phyloP scores from a whole-genome alignment of 2,888 invertebrate species.

The Octodonta nipae region DNA sequence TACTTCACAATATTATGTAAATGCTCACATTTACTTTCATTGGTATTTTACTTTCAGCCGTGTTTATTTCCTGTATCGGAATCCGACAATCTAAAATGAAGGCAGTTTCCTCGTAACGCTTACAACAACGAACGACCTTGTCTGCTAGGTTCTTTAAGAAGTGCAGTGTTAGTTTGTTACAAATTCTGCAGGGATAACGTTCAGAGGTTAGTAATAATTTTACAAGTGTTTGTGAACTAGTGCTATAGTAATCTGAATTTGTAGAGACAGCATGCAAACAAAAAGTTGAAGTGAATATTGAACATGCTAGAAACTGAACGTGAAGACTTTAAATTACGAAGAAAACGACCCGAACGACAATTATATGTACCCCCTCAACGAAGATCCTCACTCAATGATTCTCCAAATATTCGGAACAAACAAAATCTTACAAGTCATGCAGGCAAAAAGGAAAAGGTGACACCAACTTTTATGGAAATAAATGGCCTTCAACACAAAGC shows the following conservation, averaged over 20 bases:
- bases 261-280: background rate
- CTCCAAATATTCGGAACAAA: conserved; percentile 10
- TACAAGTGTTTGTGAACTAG: too few relatives aligned
- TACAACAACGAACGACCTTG: background rate
- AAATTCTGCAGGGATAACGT: background rate
- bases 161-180: background rate
- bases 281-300: too few relatives aligned
- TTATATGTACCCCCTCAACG: conserved; percentile 34
- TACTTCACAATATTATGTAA: conserved; percentile 35
- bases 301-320: conserved; percentile 12
- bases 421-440: conserved; percentile 4
- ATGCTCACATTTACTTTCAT: conserved; percentile 35
- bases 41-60: conserved; percentile 27
- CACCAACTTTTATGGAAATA: too few relatives aligned
- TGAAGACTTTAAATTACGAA: conserved; percentile 12
- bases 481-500: too few relatives aligned
- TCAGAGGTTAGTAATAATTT: too few relatives aligned
- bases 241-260: too few relatives aligned
- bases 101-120: background rate
- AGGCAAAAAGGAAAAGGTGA: too few relatives aligned
- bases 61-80: conserved; percentile 28
- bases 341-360: conserved; percentile 29
- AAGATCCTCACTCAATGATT: conserved; percentile 16
- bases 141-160: background rate
- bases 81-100: conserved; percentile 24